phyloP scores from a whole-genome alignment of 2,113 vertebrate species.

The Noctilio leporinus region DNA sequence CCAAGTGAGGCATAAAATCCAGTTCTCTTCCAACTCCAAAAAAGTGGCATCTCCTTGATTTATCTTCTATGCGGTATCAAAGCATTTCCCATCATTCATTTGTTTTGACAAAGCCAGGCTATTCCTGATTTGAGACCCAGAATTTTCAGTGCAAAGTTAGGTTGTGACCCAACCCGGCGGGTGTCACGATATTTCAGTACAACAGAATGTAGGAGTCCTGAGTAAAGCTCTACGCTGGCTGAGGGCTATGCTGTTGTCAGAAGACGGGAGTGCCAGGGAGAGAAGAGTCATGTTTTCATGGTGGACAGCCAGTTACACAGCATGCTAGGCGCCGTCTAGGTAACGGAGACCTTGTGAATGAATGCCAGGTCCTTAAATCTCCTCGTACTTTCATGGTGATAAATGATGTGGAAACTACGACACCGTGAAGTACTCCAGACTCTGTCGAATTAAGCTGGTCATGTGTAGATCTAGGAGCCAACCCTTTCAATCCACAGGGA shows the following conservation, averaged over 20 bases:
- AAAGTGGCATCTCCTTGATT: neutral
- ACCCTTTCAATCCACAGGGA: conserved; percentile 55
- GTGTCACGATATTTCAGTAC: neutral
- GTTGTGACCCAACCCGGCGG: neutral
- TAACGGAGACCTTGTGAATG: conserved; percentile 16
- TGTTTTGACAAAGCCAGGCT: neutral
- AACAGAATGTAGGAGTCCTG: neutral
- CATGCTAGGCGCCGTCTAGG: neutral
- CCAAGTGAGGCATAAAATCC: neutral
- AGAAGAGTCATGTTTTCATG: neutral
- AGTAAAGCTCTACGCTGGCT: neutral
- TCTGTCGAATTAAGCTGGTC: conserved; percentile 35
- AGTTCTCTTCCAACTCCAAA: neutral
- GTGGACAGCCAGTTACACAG: neutral
- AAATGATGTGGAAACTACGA: conserved; percentile 24
- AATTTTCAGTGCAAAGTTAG: neutral
- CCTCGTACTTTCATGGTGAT: conserved; percentile 41
- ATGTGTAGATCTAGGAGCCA: conserved; percentile 20
- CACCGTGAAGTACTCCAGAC: neutral
- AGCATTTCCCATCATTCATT: neutral
- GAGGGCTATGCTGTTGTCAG: neutral
- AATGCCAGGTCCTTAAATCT: conserved; percentile 34
- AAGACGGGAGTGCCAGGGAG: neutral
- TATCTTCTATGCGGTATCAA: neutral
- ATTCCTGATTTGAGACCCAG: neutral